Base-by-base conservation (phyloP, 2,113 vertebrate genomes). In the Galeopterus variegatus region DNA sequence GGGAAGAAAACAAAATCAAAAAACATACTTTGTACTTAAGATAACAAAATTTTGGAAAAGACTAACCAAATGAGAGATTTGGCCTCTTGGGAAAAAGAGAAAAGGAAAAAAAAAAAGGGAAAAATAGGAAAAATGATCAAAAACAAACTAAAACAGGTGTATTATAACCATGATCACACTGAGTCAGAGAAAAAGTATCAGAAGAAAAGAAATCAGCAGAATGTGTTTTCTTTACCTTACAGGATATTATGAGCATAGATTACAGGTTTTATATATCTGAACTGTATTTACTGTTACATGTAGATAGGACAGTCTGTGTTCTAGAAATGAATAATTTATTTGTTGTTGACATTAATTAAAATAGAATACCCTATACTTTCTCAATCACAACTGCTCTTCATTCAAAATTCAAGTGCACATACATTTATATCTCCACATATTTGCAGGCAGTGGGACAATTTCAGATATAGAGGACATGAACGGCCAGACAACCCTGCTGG, bases 81-180 rank as follows among this genome's bases (percentile, higher is more conserved):
- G 28, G 18, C 15, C 50, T 90, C 95, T 50, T 11, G 86, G 62
- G 75, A 56, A 75, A 76, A 14, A 70, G 56, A 58, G 48, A 8
- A 86, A 95, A 90, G 83, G 58, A 41, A 41, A 36, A 76, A 92
- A 33, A 69, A 45, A 17, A 85, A 94, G 88, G 69, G 50, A 52
- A 33, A 54, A 76, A 48, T 17, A 64, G 15, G 41, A 81, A 54
- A 84, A 76, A 31, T 12, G 41, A 91, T 41, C n/a, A 24, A 94
- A 87, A 52, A 48, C 9, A 90, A 72, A 45, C 13, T n/a, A 67
- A 84, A 75, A 91, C 33, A 93, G 48, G 56, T 50, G 54, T 52
- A 60, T 73, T 52, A 50, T 48, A 56, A 85, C 56, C 36, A 21
- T 17, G 23, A 72, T 60, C 28, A 50, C 26, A 84, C 0, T 41